Conservation (phyloP, 2,113 vertebrate species). For the Anguilla japonica region DNA sequence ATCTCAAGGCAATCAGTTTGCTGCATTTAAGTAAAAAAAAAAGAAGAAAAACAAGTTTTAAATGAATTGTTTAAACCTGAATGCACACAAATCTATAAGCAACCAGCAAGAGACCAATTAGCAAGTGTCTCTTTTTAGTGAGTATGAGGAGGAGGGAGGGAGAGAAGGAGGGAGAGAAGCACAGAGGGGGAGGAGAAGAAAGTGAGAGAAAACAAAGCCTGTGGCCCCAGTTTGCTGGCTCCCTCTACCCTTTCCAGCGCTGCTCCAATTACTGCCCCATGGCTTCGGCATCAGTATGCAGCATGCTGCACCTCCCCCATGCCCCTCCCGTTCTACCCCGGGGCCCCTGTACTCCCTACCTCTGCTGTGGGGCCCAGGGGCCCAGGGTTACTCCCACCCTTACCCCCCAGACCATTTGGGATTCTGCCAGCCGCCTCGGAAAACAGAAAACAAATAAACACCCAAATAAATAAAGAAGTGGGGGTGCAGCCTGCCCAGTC, state of each 20-base stretch:
- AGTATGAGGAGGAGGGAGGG: slow-evolving; percentile 59
- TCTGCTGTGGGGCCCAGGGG: slow-evolving; percentile 70
- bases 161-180: slow-evolving; percentile 37
- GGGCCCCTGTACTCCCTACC: slow-evolving; percentile 79
- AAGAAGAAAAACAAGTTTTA: slow-evolving; percentile 42
- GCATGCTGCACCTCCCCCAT: slow-evolving; percentile 47
- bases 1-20: neutral
- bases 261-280: slow-evolving; percentile 77
- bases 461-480: slow-evolving; percentile 66
- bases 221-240: slow-evolving; percentile 69
- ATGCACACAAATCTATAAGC: slow-evolving; percentile 71
- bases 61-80: slow-evolving; percentile 42
- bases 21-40: slow-evolving; percentile 4
- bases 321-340: slow-evolving; percentile 71
- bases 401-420: slow-evolving; percentile 79
- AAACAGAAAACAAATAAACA: slow-evolving; percentile 70
- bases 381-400: slow-evolving; percentile 60
- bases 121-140: slow-evolving; percentile 65
- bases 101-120: slow-evolving; percentile 80
- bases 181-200: slow-evolving; percentile 40
- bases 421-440: slow-evolving; percentile 71
- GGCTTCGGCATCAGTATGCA: slow-evolving; percentile 77
- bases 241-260: slow-evolving; percentile 70
- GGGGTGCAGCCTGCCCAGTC: slow-evolving; percentile 57
- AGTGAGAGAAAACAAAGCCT: slow-evolving; percentile 75